Evolutionary conservation across 2,113 vertebrate species (phyloP).

Genomic region (Hydropotes inermis): DNA sequence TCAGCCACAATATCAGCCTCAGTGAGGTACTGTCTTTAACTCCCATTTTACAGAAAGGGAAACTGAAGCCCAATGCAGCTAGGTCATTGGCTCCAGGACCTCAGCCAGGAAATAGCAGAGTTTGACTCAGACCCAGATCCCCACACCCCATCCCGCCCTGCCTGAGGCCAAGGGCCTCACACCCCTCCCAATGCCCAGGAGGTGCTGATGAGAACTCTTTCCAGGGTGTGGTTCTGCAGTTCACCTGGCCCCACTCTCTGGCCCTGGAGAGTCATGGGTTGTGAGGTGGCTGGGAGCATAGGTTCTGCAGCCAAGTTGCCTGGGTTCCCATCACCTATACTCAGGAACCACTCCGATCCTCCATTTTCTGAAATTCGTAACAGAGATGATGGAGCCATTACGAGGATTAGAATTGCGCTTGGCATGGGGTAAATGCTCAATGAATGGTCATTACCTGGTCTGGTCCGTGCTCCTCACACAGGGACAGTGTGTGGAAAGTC

Average conservation of each 20-base stretch:
- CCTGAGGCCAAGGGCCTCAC: not conserved
- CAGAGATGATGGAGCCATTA: not conserved
- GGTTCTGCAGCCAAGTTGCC: not conserved
- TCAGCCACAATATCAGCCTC: rapidly evolving
- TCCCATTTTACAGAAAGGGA: not conserved
- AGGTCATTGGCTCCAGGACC: not conserved
- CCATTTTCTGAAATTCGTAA: not conserved
- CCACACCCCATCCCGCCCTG: not conserved
- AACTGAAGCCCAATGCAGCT: not conserved
- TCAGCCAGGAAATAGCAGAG: not conserved
- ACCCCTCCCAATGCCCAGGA: not conserved
- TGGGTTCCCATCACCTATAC: not conserved
- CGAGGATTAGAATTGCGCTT: not conserved
- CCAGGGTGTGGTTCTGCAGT: not conserved
- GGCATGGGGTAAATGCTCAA: rapidly evolving
- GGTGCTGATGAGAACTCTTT: not conserved
- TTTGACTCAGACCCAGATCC: not conserved
- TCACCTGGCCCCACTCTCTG: rapidly evolving
- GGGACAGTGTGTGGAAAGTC: not conserved
- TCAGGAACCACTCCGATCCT: not conserved
- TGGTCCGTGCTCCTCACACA: not conserved
- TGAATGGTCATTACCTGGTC: not conserved
- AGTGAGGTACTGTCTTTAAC: not conserved
- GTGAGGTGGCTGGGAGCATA: not conserved
- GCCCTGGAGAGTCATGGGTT: rapidly evolving